Conservation (phyloP, 2,797 vertebrate species). For the Melanotaenia boesemani region DNA sequence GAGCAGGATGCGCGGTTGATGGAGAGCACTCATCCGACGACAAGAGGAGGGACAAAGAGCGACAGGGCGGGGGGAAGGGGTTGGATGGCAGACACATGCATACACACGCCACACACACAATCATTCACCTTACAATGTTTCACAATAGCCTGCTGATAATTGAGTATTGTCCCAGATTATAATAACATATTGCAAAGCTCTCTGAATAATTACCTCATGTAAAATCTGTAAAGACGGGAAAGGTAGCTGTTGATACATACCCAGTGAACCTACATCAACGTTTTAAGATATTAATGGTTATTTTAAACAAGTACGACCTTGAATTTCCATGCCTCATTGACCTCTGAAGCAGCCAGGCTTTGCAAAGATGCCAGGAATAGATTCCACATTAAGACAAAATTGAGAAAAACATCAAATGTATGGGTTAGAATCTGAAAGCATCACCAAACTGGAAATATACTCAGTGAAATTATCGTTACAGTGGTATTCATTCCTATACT, state of each 20-base stretch:
- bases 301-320: constrained; percentile 5
- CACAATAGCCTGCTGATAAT: constrained; percentile 3
- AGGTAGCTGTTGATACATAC: neutral
- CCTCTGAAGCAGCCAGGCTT: constrained; percentile 38
- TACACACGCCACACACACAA: neutral
- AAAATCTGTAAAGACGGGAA: neutral
- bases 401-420: neutral
- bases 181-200: neutral
- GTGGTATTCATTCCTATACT: neutral
- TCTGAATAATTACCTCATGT: neutral
- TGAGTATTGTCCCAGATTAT: constrained; percentile 10
- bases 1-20: constrained; percentile 76
- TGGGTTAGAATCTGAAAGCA: neutral
- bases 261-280: neutral
- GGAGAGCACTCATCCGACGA: constrained; percentile 65
- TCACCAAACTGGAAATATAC: neutral
- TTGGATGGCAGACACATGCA: constrained; percentile 48
- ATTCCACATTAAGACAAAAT: constrained; percentile 8
- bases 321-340: constrained; percentile 31
- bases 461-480: neutral
- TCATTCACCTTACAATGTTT: constrained; percentile 9
- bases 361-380: constrained; percentile 38
- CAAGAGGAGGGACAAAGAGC: constrained; percentile 86
- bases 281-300: neutral
- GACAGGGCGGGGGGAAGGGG: constrained; percentile 44